Percentiles rank a stretch among this genome's conserved stretches.
phyloP scores from a whole-genome alignment of 2,888 invertebrate genomes.

The Iphiclides podalirius region DNA sequence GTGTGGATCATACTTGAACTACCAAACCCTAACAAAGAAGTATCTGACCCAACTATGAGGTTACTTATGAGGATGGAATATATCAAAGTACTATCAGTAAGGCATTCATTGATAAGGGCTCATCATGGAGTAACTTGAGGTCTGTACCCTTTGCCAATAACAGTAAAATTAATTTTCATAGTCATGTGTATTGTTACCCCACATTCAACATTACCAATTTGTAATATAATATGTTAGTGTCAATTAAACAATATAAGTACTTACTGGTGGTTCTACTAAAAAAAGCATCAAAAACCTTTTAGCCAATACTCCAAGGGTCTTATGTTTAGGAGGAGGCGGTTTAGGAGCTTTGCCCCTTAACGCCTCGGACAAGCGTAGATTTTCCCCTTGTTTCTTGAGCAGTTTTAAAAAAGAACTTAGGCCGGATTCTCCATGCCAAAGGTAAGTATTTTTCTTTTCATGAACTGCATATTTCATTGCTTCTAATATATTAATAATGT shows the following conservation, averaged over 20 bases:
- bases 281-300: constrained; percentile 87
- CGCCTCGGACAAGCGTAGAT: constrained; percentile 73
- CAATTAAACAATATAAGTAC: constrained; percentile 31
- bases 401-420: constrained; percentile 80
- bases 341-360: constrained; percentile 72
- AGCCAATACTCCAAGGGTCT: constrained; percentile 84
- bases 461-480: constrained; percentile 85
- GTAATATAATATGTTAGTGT: too few relatives aligned
- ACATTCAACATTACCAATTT: too few relatives aligned
- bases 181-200: too few relatives aligned
- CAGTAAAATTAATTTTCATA: too few relatives aligned
- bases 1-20: too few relatives aligned
- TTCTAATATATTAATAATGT: constrained; percentile 86
- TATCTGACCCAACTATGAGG: too few relatives aligned
- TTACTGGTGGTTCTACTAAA: constrained; percentile 82
- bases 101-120: too few relatives aligned
- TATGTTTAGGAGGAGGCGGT: constrained; percentile 79
- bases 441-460: constrained; percentile 83
- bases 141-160: too few relatives aligned
- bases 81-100: too few relatives aligned
- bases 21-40: too few relatives aligned
- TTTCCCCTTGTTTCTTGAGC: constrained; percentile 81
- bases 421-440: constrained; percentile 84
- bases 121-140: too few relatives aligned
- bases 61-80: too few relatives aligned